Base-by-base conservation (phyloP, 2,888 invertebrate species). In the Parasteatoda lunata region DNA sequence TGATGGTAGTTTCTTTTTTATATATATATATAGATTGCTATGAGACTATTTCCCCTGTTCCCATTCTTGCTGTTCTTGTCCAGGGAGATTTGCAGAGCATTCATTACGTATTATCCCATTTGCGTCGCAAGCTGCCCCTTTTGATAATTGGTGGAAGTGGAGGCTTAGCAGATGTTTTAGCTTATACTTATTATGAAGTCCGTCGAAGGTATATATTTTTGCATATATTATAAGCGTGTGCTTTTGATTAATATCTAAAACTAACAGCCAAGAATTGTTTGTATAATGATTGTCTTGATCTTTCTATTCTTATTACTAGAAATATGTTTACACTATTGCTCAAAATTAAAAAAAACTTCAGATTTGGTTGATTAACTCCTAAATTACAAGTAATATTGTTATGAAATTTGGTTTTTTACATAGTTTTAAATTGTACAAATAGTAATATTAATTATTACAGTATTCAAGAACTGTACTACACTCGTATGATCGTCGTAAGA, bases 71-170 rank as follows among this genome's bases (percentile, higher is more conserved):
- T n/a, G 59, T 86, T 30, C 65, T 86, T 49, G 73, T 86, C 59
- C 76, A 77, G 51, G 86, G 86, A 52, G 69, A 70, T 45, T 51
- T 70, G 30, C 69, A 86, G 45, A 48, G 52, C 45, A 70, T 81
- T 49, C 45, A 68, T 64, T 86, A 90, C 76, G 89, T 91, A 13
- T 83, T 91, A 51, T 90, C 89, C 79, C 91, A 91, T 83, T 89
- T 92, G 49, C 91, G 90, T 70, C 90, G 91, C 78, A 91, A 91
- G 78, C 91, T 91, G 83, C 91, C 92, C 6, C 91, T 91, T 5
- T 90, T 92, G 5, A 90, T 92, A 7, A 88, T 92, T 45, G 91
- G 91, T 88, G 92, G 92, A 3, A 91, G 91, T 87, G 92, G 91
- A 5, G 90, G 91, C 5, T 90, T 91, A 3, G 91, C 91, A 30